Percentiles rank a stretch among this genome's conserved stretches.
These are phyloP conservation scores for Gadus macrocephalus DNA, from an alignment of 2,113 vertebrate species.

Conservation along the genomic window DNA sequence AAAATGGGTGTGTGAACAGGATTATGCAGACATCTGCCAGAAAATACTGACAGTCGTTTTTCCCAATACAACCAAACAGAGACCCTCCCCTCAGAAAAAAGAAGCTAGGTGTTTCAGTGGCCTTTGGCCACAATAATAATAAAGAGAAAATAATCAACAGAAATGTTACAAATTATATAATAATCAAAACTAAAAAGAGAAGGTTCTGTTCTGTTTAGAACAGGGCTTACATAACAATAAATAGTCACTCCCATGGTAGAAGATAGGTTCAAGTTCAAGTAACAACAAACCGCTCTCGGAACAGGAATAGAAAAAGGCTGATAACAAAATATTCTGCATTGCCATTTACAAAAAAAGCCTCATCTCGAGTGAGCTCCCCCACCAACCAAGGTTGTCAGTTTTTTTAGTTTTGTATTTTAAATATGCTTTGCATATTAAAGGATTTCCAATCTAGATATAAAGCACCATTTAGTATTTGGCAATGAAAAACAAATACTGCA, in stretches of 20 bases:
- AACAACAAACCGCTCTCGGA: conserved; percentile 99
- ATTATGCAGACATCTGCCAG: conserved; percentile 99
- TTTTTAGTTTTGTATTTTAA: conserved; percentile 62
- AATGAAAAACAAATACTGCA: conserved; percentile 92
- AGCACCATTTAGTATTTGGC: conserved; percentile 99
- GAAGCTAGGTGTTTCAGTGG: conserved; percentile 90
- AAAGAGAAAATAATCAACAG: conserved; percentile 62
- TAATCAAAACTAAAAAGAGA: conserved; percentile 78
- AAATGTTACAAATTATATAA: conserved; percentile 54
- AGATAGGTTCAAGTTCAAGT: conserved; percentile 99
- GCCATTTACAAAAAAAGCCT: conserved; percentile 99
- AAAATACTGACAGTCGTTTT: conserved; percentile 99
- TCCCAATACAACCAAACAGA: conserved; percentile 99
- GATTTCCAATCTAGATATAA: conserved; percentile 99
- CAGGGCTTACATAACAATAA: conserved; percentile 98
- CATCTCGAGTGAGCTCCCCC: conserved; percentile 95
- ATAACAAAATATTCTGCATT: conserved; percentile 99
- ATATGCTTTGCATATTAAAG: conserved; percentile 99
- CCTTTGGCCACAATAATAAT: conserved; percentile 94
- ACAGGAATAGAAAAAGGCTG: conserved; percentile 99
- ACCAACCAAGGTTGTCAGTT: conserved; percentile 47
- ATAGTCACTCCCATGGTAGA: conserved; percentile 99
- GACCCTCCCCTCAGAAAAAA: conserved; percentile 78
- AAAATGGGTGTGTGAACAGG: conserved; percentile 99
- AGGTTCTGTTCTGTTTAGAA: conserved; percentile 95